These are phyloP conservation scores for Pristionchus fissidentatus DNA, from an alignment of 2,888 invertebrate species.

Conservation along the genomic window DNA sequence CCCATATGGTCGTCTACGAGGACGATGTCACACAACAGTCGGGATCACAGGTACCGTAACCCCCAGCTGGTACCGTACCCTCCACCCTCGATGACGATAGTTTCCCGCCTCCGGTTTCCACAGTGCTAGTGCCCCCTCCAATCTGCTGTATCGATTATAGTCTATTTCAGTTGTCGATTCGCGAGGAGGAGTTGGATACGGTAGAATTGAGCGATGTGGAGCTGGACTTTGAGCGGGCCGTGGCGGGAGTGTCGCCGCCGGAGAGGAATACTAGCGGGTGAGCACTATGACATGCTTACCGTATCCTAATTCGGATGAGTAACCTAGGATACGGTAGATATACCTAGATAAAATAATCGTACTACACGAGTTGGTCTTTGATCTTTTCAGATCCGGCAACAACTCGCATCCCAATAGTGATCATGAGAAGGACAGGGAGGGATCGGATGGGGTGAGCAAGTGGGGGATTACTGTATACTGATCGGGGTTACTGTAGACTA, in stretches of 20 bases:
- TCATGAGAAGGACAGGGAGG: neutral
- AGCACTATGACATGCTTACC: neutral
- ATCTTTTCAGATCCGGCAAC: slow-evolving; percentile 15
- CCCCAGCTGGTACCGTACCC: neutral
- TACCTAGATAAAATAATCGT: neutral
- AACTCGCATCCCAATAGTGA: neutral
- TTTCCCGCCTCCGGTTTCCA: neutral
- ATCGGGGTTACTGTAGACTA: too few species aligned
- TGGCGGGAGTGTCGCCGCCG: neutral
- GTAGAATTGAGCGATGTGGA: slow-evolving; percentile 12
- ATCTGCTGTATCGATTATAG: too few species aligned
- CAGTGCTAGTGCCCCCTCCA: too few species aligned
- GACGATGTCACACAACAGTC: neutral
- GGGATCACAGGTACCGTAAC: neutral
- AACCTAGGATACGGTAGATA: neutral
- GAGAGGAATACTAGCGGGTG: slow-evolving; percentile 1
- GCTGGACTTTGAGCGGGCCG: slow-evolving; percentile 7
- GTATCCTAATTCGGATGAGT: too few species aligned
- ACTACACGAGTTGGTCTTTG: neutral
- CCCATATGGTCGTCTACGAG: neutral
- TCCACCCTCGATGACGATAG: neutral
- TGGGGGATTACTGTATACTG: too few species aligned
- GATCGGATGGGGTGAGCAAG: neutral
- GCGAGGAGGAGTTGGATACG: slow-evolving; percentile 9
- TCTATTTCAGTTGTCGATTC: slow-evolving; percentile 37